Evolutionary conservation across 2,888 invertebrate species (phyloP), one percentile per base, ranked within the genome.

Genomic region (Spodoptera exigua): DNA sequence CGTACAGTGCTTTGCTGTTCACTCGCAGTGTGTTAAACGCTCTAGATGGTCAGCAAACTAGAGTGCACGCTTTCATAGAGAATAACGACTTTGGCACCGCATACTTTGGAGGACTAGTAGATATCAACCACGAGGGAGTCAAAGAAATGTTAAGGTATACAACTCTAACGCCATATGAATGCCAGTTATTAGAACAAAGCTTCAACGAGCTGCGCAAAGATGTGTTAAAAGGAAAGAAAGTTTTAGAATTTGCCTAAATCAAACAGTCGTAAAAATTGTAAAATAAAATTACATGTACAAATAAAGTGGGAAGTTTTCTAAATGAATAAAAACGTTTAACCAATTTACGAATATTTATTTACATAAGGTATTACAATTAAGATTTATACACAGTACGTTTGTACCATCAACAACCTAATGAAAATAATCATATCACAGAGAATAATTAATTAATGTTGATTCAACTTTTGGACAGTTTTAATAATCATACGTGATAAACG

Each of bases 1-100:
- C 96, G 0, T 96, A 92, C 75, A 95, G 96, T 52, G 95, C 95
- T 12, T 92, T 95, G 4, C 80, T 95, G 46, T 96, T 97, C 80
- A 93, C 95, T 12, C 89, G 93, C 66, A 93, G 94, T 2, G 76
- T 96, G 39, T 83, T 96, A 0, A 89, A 94, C 40, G 96, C 87
- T 1, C 56, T 91, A n/a, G 81, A 83, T 5, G 91, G 90, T 0
- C 67, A 73, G 2, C 74, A 74, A 0, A 67, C 76, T 2, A 75
- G 76, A 57, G 80, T 90, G 0, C 79, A 88, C 35, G 91, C 89
- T 3, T 88, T 76, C 17, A 74, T 92, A 0, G 89, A 90, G 51
- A 92, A 92, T 66, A 90, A 92, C 47, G 89, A 91, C 54, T 91
- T 89, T 44, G 92, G 90, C 11, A 92, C 91, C 0, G 77, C 81